A percentile compares a stretch with the other conserved stretches of the same genome.
These are phyloP conservation scores for Urocitellus parryii DNA, from an alignment of 2,113 vertebrate species.

Conservation along the genomic window DNA sequence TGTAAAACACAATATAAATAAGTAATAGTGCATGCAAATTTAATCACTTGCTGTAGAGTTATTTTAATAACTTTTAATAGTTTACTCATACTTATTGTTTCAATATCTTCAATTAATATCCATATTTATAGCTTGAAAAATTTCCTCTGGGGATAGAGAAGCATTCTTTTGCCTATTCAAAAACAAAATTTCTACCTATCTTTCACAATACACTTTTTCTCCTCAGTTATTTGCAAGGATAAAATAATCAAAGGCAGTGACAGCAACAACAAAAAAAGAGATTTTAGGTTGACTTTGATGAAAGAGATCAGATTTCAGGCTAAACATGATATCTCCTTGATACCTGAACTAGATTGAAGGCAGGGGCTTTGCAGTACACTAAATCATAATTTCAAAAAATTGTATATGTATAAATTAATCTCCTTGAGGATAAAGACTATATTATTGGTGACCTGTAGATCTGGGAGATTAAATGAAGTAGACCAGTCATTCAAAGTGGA, in stretches of 20 bases:
- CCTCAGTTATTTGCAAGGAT: conserved; percentile 17
- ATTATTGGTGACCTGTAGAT: not conserved
- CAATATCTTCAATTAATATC: not conserved
- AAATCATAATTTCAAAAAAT: not conserved
- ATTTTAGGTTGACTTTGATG: not conserved
- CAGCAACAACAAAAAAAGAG: not conserved
- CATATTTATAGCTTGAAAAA: not conserved
- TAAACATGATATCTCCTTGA: not conserved
- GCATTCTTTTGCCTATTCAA: not conserved
- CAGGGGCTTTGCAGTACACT: not conserved
- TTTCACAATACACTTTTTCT: conserved; percentile 11
- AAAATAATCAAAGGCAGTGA: not conserved
- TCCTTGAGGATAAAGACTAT: not conserved
- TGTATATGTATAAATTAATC: not conserved
- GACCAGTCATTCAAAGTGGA: not conserved
- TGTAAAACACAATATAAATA: not conserved
- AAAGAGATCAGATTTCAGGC: not conserved
- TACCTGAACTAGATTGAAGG: not conserved
- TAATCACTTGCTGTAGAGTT: not conserved
- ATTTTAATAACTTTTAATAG: not conserved
- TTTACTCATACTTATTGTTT: not conserved
- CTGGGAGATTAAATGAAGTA: not conserved
- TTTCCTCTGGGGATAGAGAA: conserved; percentile 8
- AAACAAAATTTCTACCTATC: conserved; percentile 6
- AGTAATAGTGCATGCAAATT: not conserved